Base-by-base conservation (phyloP, 2,797 vertebrate species). In the Carcharodon carcharias region DNA sequence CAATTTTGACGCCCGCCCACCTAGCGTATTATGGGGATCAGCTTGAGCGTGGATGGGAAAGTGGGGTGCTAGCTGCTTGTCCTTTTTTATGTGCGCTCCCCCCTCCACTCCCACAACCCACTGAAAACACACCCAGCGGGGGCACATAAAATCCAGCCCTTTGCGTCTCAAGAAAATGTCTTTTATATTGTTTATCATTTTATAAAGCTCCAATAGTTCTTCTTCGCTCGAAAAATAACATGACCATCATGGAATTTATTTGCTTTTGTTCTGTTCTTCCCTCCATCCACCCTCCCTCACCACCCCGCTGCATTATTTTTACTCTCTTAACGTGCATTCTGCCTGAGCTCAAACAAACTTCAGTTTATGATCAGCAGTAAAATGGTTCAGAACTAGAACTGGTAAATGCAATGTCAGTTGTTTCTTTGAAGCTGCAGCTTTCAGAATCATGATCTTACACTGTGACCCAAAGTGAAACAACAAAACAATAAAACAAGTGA, bases 281-380 rank as follows among this genome's bases (percentile, higher is more conserved):
- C 28, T 21, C 21, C 18, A 9, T 71, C 50, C 7, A 8, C 16
- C 26, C 0, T n/a, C 54, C 28, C 40, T 9, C 26, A 14, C 5
- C 94, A 21, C 21, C 14, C 12, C 1, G 5, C 11, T 35, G 26
- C 26, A 73, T 73, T 71, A 73, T 73, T 73, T 40, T 73, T 71
- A 28, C 50, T 58, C 50, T 21, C 54, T 95, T 35, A 35, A 56
- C 1, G 31, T 16, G 14, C n/a, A 58, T 8, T 77, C 28, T 73
- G 28, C 94, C 69, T 50, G 31, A 56, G 26, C 50, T 95, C 69
- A 77, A 54, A 77, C 69, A 18, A 73, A 95, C 69, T 56, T 77
- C 54, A 56, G 98, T 97, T 97, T 97, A 97, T 97, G 97, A 97
- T 97, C 97, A 97, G 97, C 97, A 95, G 96, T 97, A 97, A 97